phyloP scores from a whole-genome alignment of 2,888 invertebrate species.

The Ichneumon xanthorius region DNA sequence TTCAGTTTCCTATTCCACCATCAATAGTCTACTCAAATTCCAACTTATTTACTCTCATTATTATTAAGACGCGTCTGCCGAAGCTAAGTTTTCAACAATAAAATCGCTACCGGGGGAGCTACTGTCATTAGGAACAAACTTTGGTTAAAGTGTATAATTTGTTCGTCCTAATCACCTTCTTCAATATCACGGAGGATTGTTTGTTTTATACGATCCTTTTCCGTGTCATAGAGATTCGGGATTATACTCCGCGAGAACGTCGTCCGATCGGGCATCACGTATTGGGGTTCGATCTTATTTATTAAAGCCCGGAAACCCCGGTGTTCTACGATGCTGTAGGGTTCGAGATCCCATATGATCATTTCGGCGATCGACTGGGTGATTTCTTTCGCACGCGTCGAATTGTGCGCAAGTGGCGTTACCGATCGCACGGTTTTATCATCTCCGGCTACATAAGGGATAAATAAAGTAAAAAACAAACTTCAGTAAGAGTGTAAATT shows the following conservation, averaged over 20 bases:
- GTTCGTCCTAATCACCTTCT: conserved; percentile 28
- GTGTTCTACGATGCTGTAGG: conserved; percentile 37
- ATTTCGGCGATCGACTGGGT: conserved; percentile 32
- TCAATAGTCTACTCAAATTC: too few species aligned
- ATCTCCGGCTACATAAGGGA: not conserved
- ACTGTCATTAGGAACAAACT: too few species aligned
- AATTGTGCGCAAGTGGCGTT: not conserved
- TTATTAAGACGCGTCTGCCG: too few species aligned
- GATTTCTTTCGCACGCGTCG: conserved; percentile 22
- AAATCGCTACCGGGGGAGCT: too few species aligned
- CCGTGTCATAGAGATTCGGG: conserved; percentile 21
- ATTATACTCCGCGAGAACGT: conserved; percentile 44
- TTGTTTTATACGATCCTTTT: conserved; percentile 20
- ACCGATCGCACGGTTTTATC: not conserved
- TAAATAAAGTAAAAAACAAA: not conserved
- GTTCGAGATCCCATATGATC: conserved; percentile 44
- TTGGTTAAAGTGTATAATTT: not conserved
- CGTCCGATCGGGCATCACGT: conserved; percentile 39
- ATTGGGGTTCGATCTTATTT: conserved; percentile 27
- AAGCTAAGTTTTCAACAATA: too few species aligned
- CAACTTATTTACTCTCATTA: too few species aligned
- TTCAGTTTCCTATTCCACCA: too few species aligned
- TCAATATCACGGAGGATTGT: conserved; percentile 31
- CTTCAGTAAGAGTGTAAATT: not conserved
- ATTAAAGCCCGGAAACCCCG: conserved; percentile 35